Base-by-base conservation (phyloP, 92 coral and sea anemone species). In the Zoanthus sansibaricus region DNA sequence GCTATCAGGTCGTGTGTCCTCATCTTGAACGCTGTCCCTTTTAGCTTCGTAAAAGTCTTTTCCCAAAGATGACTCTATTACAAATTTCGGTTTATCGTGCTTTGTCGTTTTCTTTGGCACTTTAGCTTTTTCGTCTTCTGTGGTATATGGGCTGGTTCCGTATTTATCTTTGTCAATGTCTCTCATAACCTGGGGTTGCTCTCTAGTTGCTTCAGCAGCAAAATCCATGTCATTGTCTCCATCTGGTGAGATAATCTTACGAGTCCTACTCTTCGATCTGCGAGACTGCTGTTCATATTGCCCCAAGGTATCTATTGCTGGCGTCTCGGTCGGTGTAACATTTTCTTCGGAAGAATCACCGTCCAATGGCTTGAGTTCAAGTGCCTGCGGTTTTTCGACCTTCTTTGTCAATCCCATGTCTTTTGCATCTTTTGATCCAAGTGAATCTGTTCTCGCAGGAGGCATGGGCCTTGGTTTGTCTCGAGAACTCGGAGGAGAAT, bases 241-340 rank as follows among this genome's bases (percentile, higher is more conserved):
- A 82, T 95, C 96, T 75, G 98, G 98, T 58, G 91, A 91, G 77
- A 95, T 86, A 13, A 95, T 80, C 77, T 95, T 95, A 20, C 98
- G 93, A 42, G 93, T 95, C 52, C 98, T 91, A 67, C 96, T 95
- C 30, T 95, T 91, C 46, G 98, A 93, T 9, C 95, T 86, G 55
- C 98, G 89, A 9, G 98, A 82, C 54, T 95, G 98, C 69, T 95
- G 98, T 49, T 94, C 98, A 87, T 95, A 95, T 75, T 87, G 91
- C 6, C 98, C 98, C 20, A 95, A 90, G 12, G 96, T 93, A 84
- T 95, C 96, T 49, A 95, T 93, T 33, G 94, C 89, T 25, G 94
- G 95, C 2, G 83, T 78, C 55, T 86, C 89, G 83, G 62, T 84
- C 68, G 83, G 87, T 14, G 80, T 82, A 17, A 54, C 91, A 18